phyloP scores from a whole-genome alignment of 2,888 invertebrate species.

The Tuberolachnus salignus region DNA sequence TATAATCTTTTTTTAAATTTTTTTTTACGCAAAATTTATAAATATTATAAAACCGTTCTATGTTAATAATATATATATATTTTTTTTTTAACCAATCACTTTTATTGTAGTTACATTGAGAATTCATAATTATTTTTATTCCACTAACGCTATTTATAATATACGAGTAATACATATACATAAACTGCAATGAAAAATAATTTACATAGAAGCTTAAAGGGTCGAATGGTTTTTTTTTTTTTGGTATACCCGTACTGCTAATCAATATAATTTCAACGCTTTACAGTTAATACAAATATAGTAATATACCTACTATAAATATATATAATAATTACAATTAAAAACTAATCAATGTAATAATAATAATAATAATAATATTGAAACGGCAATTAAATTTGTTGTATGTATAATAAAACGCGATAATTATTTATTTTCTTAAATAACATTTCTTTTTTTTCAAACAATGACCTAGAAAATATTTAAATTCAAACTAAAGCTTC shows the following conservation, averaged over 20 bases:
- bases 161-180: background rate
- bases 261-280: constrained; percentile 35
- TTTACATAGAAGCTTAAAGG: constrained; percentile 23
- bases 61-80: no score
- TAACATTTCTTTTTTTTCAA: background rate
- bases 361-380: no score
- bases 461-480: constrained; percentile 7
- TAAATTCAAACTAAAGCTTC: background rate
- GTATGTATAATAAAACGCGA: no score
- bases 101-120: background rate
- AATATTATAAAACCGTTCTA: no score
- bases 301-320: background rate
- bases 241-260: constrained; percentile 2
- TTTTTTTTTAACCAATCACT: background rate
- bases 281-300: constrained; percentile 9
- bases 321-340: constrained; percentile 6
- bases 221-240: constrained; percentile 16
- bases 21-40: background rate
- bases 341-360: background rate
- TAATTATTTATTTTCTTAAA: background rate
- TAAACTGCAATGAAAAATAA: background rate
- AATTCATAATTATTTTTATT: constrained; percentile 5
- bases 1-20: no score
- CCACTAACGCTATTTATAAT: background rate
- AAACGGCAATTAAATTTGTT: no score